Conservation (phyloP, 2,888 invertebrate species). For the Cheilosia grossa region DNA sequence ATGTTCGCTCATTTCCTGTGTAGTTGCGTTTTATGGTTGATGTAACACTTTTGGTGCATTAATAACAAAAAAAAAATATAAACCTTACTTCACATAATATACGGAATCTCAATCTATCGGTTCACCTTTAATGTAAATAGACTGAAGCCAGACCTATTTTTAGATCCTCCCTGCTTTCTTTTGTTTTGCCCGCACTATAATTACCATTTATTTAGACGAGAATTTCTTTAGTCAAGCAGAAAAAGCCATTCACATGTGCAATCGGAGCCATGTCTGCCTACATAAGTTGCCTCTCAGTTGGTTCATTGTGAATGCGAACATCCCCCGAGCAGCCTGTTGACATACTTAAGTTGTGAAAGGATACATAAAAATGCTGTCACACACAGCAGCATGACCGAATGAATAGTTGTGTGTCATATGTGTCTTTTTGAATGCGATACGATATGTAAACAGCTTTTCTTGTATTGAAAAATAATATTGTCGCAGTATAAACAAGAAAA, state of each 20-base stretch:
- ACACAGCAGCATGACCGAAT: background rate
- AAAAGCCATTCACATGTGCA: slow-evolving; percentile 8
- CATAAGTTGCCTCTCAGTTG: slow-evolving; percentile 50
- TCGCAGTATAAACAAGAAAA: background rate
- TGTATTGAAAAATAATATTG: slow-evolving; percentile 18
- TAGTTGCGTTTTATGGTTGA: slow-evolving; percentile 1
- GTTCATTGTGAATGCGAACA: slow-evolving; percentile 37
- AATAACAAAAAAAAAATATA: too few relatives aligned
- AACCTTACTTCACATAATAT: too few relatives aligned
- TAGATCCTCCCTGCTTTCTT: too few relatives aligned
- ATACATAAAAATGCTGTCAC: slow-evolving; percentile 40
- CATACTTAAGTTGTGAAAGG: slow-evolving; percentile 65
- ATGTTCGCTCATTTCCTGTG: slow-evolving; percentile 1
- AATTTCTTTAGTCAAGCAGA: background rate
- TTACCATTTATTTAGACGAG: background rate
- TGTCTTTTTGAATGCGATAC: background rate
- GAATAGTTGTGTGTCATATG: background rate
- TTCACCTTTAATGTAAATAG: too few relatives aligned
- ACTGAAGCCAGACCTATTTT: too few relatives aligned
- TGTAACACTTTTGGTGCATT: background rate
- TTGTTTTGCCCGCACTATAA: background rate
- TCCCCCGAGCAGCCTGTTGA: slow-evolving; percentile 55
- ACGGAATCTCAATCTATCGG: too few relatives aligned
- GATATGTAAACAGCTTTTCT: slow-evolving; percentile 20
- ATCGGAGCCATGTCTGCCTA: slow-evolving; percentile 34